These are phyloP conservation scores for Drosophila tani DNA, from an alignment of 1,140 invertebrate genomes.

Conservation along the genomic window DNA sequence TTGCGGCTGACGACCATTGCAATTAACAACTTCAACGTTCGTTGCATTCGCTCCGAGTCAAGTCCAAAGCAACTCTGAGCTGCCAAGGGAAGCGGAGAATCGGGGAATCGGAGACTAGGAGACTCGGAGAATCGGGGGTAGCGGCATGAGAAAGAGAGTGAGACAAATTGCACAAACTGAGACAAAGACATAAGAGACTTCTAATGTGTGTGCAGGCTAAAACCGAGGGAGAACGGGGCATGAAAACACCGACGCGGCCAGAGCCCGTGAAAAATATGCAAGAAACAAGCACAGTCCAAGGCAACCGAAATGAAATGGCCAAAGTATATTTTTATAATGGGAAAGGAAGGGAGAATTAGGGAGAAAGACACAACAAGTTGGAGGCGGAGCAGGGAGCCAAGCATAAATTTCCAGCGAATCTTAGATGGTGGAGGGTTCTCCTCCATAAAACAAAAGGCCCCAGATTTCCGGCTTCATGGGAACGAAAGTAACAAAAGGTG, in stretches of 20 bases:
- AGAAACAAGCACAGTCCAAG: conserved; percentile 51
- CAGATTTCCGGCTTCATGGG: conserved; percentile 49
- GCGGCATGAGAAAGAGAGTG: conserved; percentile 12
- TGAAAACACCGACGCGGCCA: conserved; percentile 28
- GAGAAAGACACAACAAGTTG: not conserved
- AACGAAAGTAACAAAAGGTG: conserved; percentile 37
- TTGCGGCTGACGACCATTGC: conserved; percentile 72
- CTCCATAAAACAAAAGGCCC: conserved; percentile 46
- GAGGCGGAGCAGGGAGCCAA: not conserved
- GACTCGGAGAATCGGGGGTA: conserved; percentile 10
- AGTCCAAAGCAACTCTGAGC: conserved; percentile 9
- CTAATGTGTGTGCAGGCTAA: conserved; percentile 28
- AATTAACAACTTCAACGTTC: conserved; percentile 83
- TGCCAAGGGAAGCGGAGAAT: conserved; percentile 23
- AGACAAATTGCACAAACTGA: conserved; percentile 75
- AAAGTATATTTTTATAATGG: conserved; percentile 67
- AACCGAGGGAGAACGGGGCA: conserved; percentile 17
- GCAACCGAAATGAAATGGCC: conserved; percentile 70
- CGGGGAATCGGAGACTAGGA: not conserved
- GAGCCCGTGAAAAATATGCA: conserved; percentile 76
- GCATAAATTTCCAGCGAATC: conserved; percentile 68
- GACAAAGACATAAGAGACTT: conserved; percentile 54
- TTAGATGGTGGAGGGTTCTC: conserved; percentile 45
- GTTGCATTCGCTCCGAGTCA: conserved; percentile 62
- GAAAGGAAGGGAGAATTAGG: conserved; percentile 27